Evolutionary conservation across 2,797 vertebrate genomes (phyloP).

Genomic region (Benthosema pterotum): DNA sequence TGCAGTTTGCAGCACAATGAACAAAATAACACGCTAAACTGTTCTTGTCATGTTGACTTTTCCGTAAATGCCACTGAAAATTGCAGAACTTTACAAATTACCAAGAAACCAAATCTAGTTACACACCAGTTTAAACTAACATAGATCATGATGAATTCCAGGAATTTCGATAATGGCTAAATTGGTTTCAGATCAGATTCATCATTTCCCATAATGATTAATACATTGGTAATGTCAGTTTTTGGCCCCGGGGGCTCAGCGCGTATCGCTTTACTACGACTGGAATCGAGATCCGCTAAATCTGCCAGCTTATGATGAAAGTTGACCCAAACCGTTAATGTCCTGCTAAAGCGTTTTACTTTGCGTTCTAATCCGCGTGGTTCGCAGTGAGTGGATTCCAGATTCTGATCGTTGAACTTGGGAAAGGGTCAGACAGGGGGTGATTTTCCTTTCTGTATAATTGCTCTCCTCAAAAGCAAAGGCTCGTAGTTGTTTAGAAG

Average conservation of each 20-base stretch:
- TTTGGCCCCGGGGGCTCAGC: slow-evolving; percentile 32
- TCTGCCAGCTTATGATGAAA: slow-evolving; percentile 15
- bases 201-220: slow-evolving; percentile 30
- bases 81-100: slow-evolving; percentile 4
- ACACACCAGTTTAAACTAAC: slow-evolving; percentile 14
- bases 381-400: slow-evolving; percentile 16
- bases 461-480: slow-evolving; percentile 23
- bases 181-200: slow-evolving; percentile 18
- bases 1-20: too few species aligned
- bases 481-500: slow-evolving; percentile 14
- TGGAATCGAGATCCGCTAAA: slow-evolving; percentile 18
- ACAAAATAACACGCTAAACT: slow-evolving; percentile 22
- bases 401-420: slow-evolving; percentile 25
- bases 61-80: slow-evolving; percentile 15
- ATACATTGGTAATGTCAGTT: slow-evolving; percentile 17
- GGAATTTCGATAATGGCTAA: slow-evolving; percentile 19
- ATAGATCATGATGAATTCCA: slow-evolving; percentile 17
- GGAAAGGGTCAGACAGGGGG: slow-evolving; percentile 8
- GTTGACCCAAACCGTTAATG: background rate
- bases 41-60: slow-evolving; percentile 21
- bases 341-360: too few species aligned
- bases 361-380: background rate
- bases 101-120: slow-evolving; percentile 17
- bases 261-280: slow-evolving; percentile 2
- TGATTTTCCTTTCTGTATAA: slow-evolving; percentile 13